Base-by-base conservation (phyloP, 2,113 vertebrate genomes). In the Chionomys nivalis region DNA sequence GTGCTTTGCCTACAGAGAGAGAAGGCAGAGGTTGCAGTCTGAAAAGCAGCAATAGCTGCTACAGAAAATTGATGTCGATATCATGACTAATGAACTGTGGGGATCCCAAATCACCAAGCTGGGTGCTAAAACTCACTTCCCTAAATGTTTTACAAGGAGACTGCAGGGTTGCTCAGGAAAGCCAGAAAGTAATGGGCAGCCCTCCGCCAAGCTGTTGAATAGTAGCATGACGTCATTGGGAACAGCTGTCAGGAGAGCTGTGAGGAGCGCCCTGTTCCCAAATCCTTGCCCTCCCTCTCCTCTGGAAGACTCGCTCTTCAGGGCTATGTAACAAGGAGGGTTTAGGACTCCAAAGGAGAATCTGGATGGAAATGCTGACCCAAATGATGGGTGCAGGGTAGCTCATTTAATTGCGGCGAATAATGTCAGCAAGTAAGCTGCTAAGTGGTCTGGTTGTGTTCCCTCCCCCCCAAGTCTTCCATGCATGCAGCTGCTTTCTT, bases 1-100 rank as follows among this genome's bases (percentile, higher is more conserved):
- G 52, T 89, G n/a, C 97, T 98, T 98, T 96, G 77, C 91, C 76
- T 97, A 94, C 97, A 93, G 93, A 97, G 93, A 96, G 95, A 92
- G 83, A 77, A 87, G 9, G 2, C 83, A 92, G 52, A 90, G 94
- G 33, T 97, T 86, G 96, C 93, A 96, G 95, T 95, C 82, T 92
- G 96, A 97, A 97, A 95, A 93, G 76, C 94, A 93, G 33, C 97
- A 97, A 83, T 76, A 98, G 93, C 94, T 93, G 86, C 96, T 97
- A 81, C 1, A 95, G 97, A 97, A 98, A 98, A 98, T 94, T 96
- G 95, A 97, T 97, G 96, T 90, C 78, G 93, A 96, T 97, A 91
- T 97, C 95, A 81, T 98, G 87, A 96, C 98, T 98, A 97, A 97
- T 97, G 97, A 98, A 97, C 97, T 98, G 93, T 89, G 88, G 92